A percentile compares a stretch with the other conserved stretches of the same genome.
Conservation (phyloP, 2,888 invertebrate genomes). For the Diadegma fenestrale region DNA sequence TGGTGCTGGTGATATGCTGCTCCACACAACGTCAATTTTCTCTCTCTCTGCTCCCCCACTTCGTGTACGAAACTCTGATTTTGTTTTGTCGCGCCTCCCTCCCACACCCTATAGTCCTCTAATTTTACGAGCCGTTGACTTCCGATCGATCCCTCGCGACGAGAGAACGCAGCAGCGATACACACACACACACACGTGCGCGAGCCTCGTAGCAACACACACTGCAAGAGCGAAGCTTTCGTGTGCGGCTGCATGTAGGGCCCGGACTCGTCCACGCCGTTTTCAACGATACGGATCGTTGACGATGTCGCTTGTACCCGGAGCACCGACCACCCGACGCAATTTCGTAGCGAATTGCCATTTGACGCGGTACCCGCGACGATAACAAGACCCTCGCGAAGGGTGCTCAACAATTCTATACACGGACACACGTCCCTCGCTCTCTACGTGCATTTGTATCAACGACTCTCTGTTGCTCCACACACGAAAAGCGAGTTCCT, state of each 20-base stretch:
- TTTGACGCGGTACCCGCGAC: conserved; percentile 73
- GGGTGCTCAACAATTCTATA: conserved; percentile 45
- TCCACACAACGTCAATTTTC: conserved; percentile 41
- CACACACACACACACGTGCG: not conserved
- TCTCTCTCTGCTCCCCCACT: conserved; percentile 51
- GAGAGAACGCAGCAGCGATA: conserved; percentile 40
- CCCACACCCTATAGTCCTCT: conserved; percentile 74
- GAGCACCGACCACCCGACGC: conserved; percentile 60
- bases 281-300: conserved; percentile 74
- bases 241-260: conserved; percentile 23
- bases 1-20: conserved; percentile 38
- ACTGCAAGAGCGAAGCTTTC: conserved; percentile 52
- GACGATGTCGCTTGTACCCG: conserved; percentile 68
- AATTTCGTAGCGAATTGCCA: conserved; percentile 74
- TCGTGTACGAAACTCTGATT: conserved; percentile 65
- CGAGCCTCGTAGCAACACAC: too few species aligned
- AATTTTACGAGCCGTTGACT: conserved; percentile 85
- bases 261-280: conserved; percentile 60
- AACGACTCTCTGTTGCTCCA: too few species aligned
- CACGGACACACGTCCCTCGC: not conserved
- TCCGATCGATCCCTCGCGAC: conserved; percentile 79
- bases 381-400: conserved; percentile 71
- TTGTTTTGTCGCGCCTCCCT: conserved; percentile 76
- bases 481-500: too few species aligned
- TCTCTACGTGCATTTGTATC: not conserved